These are phyloP conservation scores for Hyposmocoma kahamanoa DNA, from an alignment of 1,140 invertebrate species.

Conservation along the genomic window DNA sequence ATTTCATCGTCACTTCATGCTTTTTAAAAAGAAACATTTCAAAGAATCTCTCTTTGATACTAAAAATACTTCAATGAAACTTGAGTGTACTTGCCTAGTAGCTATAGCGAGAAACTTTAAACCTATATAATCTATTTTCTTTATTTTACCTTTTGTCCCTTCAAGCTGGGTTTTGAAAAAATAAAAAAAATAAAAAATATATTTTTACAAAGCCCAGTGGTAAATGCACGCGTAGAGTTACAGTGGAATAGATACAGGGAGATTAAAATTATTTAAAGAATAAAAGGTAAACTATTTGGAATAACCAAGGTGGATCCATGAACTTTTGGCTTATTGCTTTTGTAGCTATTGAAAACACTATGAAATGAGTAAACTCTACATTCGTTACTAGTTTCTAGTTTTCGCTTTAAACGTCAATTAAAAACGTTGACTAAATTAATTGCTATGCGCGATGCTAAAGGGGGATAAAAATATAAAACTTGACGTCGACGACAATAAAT, in stretches of 20 bases:
- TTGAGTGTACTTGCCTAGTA: constrained; percentile 70
- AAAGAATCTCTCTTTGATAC: constrained; percentile 58
- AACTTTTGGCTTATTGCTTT: too few species aligned
- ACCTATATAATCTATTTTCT: constrained; percentile 44
- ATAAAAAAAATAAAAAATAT: constrained; percentile 7
- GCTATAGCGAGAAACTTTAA: constrained; percentile 65
- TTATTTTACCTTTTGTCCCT: constrained; percentile 48
- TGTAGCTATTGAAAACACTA: too few species aligned
- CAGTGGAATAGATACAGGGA: constrained; percentile 44
- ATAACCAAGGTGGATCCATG: too few species aligned
- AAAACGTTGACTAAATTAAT: too few species aligned
- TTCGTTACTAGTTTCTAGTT: too few species aligned
- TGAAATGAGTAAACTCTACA: too few species aligned
- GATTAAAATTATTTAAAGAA: constrained; percentile 23
- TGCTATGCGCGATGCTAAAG: too few species aligned
- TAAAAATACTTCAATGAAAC: constrained; percentile 30
- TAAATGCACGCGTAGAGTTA: constrained; percentile 60
- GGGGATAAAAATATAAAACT: too few species aligned
- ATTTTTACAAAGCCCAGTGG: constrained; percentile 45
- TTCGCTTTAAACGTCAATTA: too few species aligned
- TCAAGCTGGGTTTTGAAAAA: constrained; percentile 54
- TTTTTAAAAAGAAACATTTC: constrained; percentile 32
- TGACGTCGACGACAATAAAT: too few species aligned
- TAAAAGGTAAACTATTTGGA: too few species aligned
- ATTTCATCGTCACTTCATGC: constrained; percentile 8